Percentiles rank a stretch among this genome's conserved stretches.
Conservation (phyloP, 1,140 invertebrate species). For the Eumaeus atala region DNA sequence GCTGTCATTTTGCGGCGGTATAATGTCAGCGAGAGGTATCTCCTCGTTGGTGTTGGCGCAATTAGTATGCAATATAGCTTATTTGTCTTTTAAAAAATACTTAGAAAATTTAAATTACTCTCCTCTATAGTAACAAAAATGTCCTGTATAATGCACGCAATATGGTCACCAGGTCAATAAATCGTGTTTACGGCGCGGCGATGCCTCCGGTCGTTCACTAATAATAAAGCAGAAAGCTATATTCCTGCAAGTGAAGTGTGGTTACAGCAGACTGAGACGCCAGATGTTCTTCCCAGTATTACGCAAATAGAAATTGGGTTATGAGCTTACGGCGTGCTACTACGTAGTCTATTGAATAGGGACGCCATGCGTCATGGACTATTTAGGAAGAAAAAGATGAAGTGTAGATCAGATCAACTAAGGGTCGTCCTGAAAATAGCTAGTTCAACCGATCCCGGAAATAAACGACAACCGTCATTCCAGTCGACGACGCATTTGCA, state of each 20-base stretch:
- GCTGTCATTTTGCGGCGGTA: no score
- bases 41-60: no score
- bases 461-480: no score
- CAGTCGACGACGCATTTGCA: no score
- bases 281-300: conserved; percentile 23
- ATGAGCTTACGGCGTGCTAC: conserved; percentile 15
- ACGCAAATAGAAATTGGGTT: conserved; percentile 31
- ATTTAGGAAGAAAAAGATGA: conserved; percentile 3
- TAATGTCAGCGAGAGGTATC: no score
- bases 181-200: conserved; percentile 30
- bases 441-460: no score
- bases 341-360: background rate
- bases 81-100: no score
- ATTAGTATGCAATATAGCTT: no score
- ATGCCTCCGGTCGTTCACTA: conserved; percentile 24
- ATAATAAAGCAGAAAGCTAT: conserved; percentile 29
- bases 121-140: no score
- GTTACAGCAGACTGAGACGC: conserved; percentile 19
- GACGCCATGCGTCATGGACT: background rate
- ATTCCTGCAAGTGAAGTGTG: conserved; percentile 24
- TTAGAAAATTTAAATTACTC: no score
- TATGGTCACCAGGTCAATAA: conserved; percentile 31
- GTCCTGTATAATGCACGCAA: background rate
- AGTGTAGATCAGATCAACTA: background rate
- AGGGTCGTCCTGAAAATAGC: background rate